Percentiles rank a stretch among this genome's conserved stretches.
phyloP scores from a whole-genome alignment of 2,797 vertebrate species.

The Scolopax rusticola region DNA sequence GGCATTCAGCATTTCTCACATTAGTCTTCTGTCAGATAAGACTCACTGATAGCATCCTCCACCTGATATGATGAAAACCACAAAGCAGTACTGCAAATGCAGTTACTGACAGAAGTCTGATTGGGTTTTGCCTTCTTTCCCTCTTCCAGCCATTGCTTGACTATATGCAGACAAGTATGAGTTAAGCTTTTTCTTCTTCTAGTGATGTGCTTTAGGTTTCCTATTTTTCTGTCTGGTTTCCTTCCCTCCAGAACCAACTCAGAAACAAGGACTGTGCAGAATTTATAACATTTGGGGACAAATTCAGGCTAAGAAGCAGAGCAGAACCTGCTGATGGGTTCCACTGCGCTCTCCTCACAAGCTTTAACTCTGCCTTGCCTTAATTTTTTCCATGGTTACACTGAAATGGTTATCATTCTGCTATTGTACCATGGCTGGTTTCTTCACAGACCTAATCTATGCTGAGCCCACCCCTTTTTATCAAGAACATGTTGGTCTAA shows the following conservation, averaged over 20 bases:
- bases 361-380: neutral
- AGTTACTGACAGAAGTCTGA: neutral
- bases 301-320: neutral
- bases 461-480: neutral
- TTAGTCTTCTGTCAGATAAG: neutral
- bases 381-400: neutral
- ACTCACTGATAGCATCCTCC: neutral
- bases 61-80: neutral
- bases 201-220: neutral
- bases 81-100: neutral
- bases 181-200: neutral
- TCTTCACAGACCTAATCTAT: neutral
- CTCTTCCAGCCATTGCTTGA: neutral
- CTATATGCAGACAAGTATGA: neutral
- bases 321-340: neutral
- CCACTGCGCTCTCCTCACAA: neutral
- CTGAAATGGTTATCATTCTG: neutral
- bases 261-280: neutral
- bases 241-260: neutral
- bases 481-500: neutral
- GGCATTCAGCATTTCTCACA: neutral
- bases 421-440: neutral
- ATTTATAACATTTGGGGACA: neutral
- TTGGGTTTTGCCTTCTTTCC: neutral
- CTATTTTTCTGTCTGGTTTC: neutral